Base-by-base conservation (phyloP, 2,797 vertebrate genomes). In the Sciurus vulgaris region DNA sequence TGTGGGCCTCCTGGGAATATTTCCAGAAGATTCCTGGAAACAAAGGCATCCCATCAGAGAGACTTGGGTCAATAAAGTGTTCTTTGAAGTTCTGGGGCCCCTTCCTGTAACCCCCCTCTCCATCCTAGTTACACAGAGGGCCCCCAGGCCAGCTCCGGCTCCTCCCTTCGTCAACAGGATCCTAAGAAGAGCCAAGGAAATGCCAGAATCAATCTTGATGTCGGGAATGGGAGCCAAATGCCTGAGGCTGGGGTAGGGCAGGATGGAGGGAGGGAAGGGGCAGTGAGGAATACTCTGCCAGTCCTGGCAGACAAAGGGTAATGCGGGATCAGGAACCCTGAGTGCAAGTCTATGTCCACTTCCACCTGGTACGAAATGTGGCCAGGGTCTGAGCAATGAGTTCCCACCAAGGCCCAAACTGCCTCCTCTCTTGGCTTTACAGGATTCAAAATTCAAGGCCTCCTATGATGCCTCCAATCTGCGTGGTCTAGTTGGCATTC, bases 161-260 rank as follows among this genome's bases (percentile, higher is more conserved):
- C 89, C 93, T 96, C 97, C 97, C 89, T 98, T 93, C 0, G 49
- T 97, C 95, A 97, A 97, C 97, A 96, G 96, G 97, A 97, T 97
- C 89, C 95, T 76, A 47, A 76, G 73, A 96, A 95, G 69, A 96
- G 96, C 94, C 97, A 96, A 97, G 87, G 49, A 96, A 97, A 87
- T 95, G 93, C 77, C 59, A 96, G 81, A 76, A 74, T 54, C 89
- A 44, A 83, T 82, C 61, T 86, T 67, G 41, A 93, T 47, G 82
- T 86, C 67, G 69, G 93, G 85, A 91, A 33, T 30, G 15, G 67
- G 38, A 76, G 94, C 95, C 93, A 95, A 77, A 41, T 72, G 73
- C 56, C 79, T 1, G 69, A 38, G 69, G 88, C 95, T 79, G 49
- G 73, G 93, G 84, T 41, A 72, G n/a, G 63, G 72, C 73, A 85